phyloP scores from a whole-genome alignment of 2,113 vertebrate species.

The Gallinago undulata region DNA sequence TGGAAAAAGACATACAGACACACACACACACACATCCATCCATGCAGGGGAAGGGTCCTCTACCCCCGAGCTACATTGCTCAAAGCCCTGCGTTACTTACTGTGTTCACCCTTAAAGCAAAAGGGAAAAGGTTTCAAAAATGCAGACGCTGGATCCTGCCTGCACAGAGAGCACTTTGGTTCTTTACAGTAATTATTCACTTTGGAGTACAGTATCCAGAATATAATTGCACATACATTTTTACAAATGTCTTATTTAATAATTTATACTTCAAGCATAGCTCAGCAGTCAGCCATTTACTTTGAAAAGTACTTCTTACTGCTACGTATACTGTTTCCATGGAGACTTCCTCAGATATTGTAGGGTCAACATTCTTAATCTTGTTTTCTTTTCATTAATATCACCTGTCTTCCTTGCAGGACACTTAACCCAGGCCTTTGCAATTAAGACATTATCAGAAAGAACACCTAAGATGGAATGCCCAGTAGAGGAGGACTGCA shows the following conservation, averaged over 20 bases:
- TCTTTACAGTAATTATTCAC: background rate
- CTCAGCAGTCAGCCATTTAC: background rate
- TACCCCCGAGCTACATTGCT: accelerated
- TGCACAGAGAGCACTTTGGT: background rate
- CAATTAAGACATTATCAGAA: background rate
- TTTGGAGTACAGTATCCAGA: background rate
- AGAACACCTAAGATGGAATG: background rate
- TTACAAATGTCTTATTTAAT: background rate
- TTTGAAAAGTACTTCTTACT: background rate
- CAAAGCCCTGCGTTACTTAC: background rate
- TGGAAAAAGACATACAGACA: background rate
- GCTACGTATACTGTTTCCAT: constrained; percentile 25
- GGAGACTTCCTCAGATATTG: background rate
- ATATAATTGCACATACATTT: background rate
- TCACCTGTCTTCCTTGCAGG: background rate
- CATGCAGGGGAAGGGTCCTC: too few relatives aligned
- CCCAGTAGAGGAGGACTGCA: background rate
- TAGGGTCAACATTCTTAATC: background rate
- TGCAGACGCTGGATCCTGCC: accelerated
- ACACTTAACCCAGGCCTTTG: background rate
- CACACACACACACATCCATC: too few relatives aligned
- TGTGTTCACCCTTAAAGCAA: too few relatives aligned
- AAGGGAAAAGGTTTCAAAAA: background rate
- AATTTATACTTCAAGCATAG: background rate
- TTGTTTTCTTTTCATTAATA: background rate